phyloP scores from a whole-genome alignment of 2,797 vertebrate genomes.

The Sebastes oblongus region DNA sequence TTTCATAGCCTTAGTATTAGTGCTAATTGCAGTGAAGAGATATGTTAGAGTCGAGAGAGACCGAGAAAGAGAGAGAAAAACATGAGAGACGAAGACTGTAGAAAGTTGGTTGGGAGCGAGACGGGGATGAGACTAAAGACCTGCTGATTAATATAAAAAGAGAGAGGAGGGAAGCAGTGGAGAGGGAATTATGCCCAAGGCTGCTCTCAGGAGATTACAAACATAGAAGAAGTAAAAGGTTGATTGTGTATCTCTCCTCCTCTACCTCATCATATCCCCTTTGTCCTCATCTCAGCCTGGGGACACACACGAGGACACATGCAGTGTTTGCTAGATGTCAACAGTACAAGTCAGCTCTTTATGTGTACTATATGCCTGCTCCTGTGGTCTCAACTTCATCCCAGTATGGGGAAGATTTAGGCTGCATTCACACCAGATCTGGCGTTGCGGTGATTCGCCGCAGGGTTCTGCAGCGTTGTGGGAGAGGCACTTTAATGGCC shows the following conservation, averaged over 20 bases:
- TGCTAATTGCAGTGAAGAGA: background rate
- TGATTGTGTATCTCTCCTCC: constrained; percentile 33
- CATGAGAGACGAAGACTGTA: background rate
- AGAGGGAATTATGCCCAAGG: constrained; percentile 26
- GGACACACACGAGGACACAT: constrained; percentile 16
- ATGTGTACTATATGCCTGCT: background rate
- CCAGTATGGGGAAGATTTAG: background rate
- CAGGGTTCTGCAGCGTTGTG: too few species aligned
- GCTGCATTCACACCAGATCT: too few species aligned
- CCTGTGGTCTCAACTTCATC: background rate
- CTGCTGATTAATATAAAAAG: constrained; percentile 48
- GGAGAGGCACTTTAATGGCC: too few species aligned
- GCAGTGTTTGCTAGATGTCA: constrained; percentile 27
- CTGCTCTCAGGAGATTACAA: constrained; percentile 43
- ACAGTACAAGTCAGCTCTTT: constrained; percentile 5
- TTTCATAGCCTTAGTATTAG: background rate
- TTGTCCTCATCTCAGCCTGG: constrained; percentile 38
- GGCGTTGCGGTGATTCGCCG: too few species aligned
- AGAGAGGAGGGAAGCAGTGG: background rate
- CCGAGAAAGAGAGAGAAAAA: background rate
- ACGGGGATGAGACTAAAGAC: background rate
- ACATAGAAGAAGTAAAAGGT: constrained; percentile 36
- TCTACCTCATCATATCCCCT: constrained; percentile 36
- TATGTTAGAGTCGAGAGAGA: background rate
- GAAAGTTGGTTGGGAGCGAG: background rate